Evolutionary conservation across 2,888 invertebrate genomes (phyloP), one percentile per base, ranked within the genome.

Genomic region (Erannis defoliaria): DNA sequence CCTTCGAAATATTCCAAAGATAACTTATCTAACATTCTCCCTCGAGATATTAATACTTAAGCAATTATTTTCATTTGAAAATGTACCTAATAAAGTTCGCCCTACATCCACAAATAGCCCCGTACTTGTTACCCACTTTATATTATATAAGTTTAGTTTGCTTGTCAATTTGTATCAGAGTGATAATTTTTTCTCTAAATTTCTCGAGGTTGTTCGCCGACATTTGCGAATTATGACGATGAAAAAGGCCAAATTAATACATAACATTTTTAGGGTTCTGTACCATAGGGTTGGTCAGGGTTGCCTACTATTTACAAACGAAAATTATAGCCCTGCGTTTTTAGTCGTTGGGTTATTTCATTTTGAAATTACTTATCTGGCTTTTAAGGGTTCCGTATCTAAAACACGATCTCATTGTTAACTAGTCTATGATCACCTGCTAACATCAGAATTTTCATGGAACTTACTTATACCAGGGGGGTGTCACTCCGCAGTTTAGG

Each of bases 111-210:
- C n/a, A 50, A 57, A 50, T 57, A 57, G 33, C 18, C n/a, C n/a
- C n/a, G 5, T 31, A 23, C 14, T 42, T 14, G 10, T 45, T 54
- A 29, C 19, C 14, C 6, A 43, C 10, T 23, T 50, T 14, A 50
- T 16, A 40, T 38, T 53, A 51, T 37, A 1, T 50, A 43, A 45
- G 21, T 53, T 53, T 14, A 33, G 61, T 55, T 46, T 46, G 31
- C 21, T 33, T 38, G 33, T 14, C 50, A 38, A 43, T 61, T 61
- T 29, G 23, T 33, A 51, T 29, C 0, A 2, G 14, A 45, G 43
- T 16, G 38, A 38, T 45, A 45, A 50, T 54, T 31, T 54, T 50
- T 61, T 61, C 50, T 31, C 18, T 10, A 42, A 55, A 55, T 55
- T 31, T 37, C 35, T 55, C 31, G 50, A 61, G 61, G 50, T 29